These are phyloP conservation scores for Syrphus vitripennis DNA, from an alignment of 2,888 invertebrate species.

Conservation along the genomic window DNA sequence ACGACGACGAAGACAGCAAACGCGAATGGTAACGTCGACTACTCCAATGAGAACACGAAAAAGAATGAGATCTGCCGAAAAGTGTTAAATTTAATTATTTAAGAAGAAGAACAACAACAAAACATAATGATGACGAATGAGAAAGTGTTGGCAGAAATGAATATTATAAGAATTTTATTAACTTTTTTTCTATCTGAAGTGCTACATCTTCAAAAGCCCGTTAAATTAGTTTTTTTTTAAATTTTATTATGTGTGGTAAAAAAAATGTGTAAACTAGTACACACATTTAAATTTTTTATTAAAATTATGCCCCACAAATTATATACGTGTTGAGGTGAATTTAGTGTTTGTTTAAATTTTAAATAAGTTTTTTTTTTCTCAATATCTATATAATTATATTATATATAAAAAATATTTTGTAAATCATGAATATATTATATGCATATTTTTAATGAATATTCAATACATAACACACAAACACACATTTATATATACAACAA, in stretches of 20 bases:
- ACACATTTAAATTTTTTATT: slow-evolving; percentile 3
- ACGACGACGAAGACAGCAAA: slow-evolving; percentile 18
- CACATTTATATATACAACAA: slow-evolving; percentile 10
- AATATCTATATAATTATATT: not conserved
- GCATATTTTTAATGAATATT: slow-evolving; percentile 13
- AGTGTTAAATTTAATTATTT: slow-evolving; percentile 6
- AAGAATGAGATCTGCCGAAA: slow-evolving; percentile 46
- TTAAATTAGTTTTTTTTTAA: not conserved
- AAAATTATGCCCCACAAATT: not conserved
- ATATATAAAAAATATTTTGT: slow-evolving; percentile 14
- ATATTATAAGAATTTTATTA: not conserved
- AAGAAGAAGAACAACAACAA: not conserved
- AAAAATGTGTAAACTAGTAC: not conserved
- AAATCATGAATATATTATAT: slow-evolving; percentile 24
- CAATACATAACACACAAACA: slow-evolving; percentile 16
- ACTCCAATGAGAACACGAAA: slow-evolving; percentile 37
- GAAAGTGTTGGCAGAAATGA: slow-evolving; percentile 1
- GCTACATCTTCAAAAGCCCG: not conserved
- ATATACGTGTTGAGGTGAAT: not conserved
- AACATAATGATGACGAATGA: not conserved
- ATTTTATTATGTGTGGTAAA: not conserved
- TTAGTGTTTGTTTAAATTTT: slow-evolving; percentile 17
- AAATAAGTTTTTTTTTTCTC: not conserved
- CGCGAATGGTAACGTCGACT: slow-evolving; percentile 15
- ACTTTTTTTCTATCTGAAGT: not conserved